Conservation (phyloP, 2,888 invertebrate species). For the Drosophila algonquin region DNA sequence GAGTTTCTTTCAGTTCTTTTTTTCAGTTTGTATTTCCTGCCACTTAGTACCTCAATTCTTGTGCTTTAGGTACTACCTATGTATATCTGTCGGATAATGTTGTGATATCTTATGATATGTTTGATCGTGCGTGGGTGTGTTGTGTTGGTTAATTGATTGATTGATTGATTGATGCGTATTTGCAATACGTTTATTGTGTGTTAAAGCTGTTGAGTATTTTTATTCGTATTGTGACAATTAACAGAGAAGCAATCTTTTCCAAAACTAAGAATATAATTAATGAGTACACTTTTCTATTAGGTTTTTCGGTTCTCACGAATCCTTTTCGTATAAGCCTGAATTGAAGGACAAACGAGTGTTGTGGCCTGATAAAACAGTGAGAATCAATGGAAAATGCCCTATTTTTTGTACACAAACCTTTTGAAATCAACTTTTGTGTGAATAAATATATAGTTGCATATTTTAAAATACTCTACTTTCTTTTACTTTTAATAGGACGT, state of each 20-base stretch:
- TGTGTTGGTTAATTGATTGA: constrained; percentile 40
- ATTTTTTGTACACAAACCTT: constrained; percentile 71
- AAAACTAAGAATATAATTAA: constrained; percentile 10
- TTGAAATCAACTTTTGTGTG: constrained; percentile 67
- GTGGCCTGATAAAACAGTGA: constrained; percentile 55
- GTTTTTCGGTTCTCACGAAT: constrained; percentile 51
- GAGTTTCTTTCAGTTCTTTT: not conserved
- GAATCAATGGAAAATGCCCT: constrained; percentile 56
- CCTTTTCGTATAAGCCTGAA: constrained; percentile 57
- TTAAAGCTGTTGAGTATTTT: constrained; percentile 71
- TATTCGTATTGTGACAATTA: constrained; percentile 75
- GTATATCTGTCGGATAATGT: constrained; percentile 65
- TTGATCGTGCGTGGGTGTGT: constrained; percentile 37
- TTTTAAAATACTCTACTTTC: not conserved
- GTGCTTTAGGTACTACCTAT: constrained; percentile 62
- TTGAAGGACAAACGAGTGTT: constrained; percentile 56
- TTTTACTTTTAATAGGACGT: not conserved
- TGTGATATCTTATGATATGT: constrained; percentile 65
- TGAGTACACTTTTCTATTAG: constrained; percentile 45
- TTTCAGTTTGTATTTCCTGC: not conserved
- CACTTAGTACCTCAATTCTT: constrained; percentile 55
- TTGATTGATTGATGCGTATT: constrained; percentile 46
- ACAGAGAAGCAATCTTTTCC: constrained; percentile 66
- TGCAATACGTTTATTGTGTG: constrained; percentile 65
- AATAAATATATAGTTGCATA: constrained; percentile 60